These are phyloP conservation scores for Dendrolimus kikuchii DNA, from an alignment of 1,140 invertebrate genomes.

Conservation along the genomic window DNA sequence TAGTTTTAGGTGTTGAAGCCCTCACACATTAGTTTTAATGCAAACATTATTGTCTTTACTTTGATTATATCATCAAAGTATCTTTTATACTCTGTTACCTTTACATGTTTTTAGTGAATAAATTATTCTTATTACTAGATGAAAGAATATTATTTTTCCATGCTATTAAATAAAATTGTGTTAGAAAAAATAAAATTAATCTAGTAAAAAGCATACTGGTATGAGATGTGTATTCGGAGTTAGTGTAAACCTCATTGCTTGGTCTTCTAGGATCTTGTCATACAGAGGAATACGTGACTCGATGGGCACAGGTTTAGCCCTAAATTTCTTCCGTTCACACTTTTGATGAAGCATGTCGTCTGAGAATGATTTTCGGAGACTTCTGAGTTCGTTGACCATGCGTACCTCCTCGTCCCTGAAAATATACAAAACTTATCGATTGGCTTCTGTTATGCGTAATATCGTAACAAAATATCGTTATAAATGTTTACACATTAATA, in stretches of 20 bases:
- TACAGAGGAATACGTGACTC: constrained; percentile 80
- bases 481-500: too few relatives aligned
- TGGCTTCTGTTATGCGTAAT: too few relatives aligned
- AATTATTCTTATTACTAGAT: too few relatives aligned
- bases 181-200: constrained; percentile 7
- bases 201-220: constrained; percentile 24
- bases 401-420: constrained; percentile 77
- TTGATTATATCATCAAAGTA: too few relatives aligned
- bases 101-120: too few relatives aligned
- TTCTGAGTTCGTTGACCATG: constrained; percentile 66
- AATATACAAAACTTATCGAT: constrained; percentile 15
- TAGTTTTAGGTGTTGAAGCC: too few relatives aligned
- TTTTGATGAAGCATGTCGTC: constrained; percentile 66
- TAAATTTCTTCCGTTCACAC: constrained; percentile 67
- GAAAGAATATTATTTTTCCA: too few relatives aligned
- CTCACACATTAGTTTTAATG: too few relatives aligned
- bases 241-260: constrained; percentile 75
- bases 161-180: background rate
- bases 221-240: constrained; percentile 3
- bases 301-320: constrained; percentile 77
- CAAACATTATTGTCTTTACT: too few relatives aligned
- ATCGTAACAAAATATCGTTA: too few relatives aligned
- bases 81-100: too few relatives aligned
- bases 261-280: constrained; percentile 79
- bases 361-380: constrained; percentile 49